Conservation (phyloP, 2,113 vertebrate species). For the Verasper variegatus region DNA sequence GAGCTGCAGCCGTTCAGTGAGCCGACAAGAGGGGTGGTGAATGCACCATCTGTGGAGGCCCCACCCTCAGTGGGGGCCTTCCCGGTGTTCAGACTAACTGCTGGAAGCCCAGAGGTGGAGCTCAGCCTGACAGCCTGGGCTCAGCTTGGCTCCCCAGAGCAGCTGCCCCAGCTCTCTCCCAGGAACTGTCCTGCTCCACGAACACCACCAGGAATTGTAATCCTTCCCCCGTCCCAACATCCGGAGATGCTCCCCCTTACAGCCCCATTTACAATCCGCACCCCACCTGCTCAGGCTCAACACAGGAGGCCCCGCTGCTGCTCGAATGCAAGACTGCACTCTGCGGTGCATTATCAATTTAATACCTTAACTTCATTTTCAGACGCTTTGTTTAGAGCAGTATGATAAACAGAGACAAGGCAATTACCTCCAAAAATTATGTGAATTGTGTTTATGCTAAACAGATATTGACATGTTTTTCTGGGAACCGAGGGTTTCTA, state of each 20-base stretch:
- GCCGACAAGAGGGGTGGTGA: conserved; percentile 52
- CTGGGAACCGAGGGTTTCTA: conserved; percentile 63
- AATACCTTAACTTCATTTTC: conserved; percentile 67
- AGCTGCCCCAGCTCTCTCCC: conserved; percentile 74
- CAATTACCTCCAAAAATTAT: conserved; percentile 75
- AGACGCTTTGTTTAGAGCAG: conserved; percentile 63
- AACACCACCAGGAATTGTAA: conserved; percentile 79
- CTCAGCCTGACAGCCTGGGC: conserved; percentile 76
- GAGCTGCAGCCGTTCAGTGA: conserved; percentile 32
- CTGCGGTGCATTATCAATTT: conserved; percentile 56
- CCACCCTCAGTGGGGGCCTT: conserved; percentile 60
- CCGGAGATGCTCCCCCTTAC: conserved; percentile 61
- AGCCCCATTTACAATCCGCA: conserved; percentile 61
- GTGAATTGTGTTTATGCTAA: conserved; percentile 71
- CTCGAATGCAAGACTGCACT: conserved; percentile 29
- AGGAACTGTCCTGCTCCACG: conserved; percentile 73
- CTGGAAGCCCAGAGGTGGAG: conserved; percentile 80
- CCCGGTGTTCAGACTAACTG: conserved; percentile 68
- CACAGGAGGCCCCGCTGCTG: conserved; percentile 42
- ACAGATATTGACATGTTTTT: conserved; percentile 64
- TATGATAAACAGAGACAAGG: conserved; percentile 72
- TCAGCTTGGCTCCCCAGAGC: conserved; percentile 71
- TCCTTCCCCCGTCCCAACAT: conserved; percentile 70
- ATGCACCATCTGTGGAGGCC: conserved; percentile 76
- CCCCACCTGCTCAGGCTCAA: conserved; percentile 73